Conservation (phyloP, 1,140 invertebrate species). For the Brachionus asplanchnoidis region DNA sequence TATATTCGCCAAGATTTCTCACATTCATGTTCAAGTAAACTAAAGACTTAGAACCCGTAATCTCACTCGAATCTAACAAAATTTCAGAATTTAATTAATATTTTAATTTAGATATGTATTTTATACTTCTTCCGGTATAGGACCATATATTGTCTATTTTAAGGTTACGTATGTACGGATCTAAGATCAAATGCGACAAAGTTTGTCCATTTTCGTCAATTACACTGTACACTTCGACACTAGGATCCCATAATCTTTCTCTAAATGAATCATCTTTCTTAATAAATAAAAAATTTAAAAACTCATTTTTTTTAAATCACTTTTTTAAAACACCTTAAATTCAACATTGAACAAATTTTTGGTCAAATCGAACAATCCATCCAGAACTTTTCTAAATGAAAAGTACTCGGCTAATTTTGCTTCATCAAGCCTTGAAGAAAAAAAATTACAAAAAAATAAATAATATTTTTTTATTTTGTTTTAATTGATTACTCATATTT, state of each 20-base stretch:
- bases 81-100: neutral
- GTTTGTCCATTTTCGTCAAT: conserved; percentile 1
- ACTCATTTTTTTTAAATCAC: neutral
- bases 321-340: conserved; percentile 61
- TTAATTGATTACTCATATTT: conserved; percentile 4
- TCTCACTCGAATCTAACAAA: neutral
- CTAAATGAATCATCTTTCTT: conserved; percentile 1
- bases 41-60: neutral
- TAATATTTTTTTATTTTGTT: neutral
- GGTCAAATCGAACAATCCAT: conserved; percentile 69
- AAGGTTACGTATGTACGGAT: neutral
- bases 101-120: neutral
- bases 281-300: neutral
- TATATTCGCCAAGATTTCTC: neutral
- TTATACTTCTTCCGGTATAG: conserved; percentile 19
- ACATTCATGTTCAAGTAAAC: conserved; percentile 40
- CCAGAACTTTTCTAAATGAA: conserved; percentile 70
- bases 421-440: conserved; percentile 63
- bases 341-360: conserved; percentile 74
- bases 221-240: neutral
- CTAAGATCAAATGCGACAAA: neutral
- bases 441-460: neutral
- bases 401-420: conserved; percentile 73
- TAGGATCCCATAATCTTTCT: conserved; percentile 3
- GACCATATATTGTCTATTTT: conserved; percentile 40